These are phyloP conservation scores for Sclerodermus sp. DNA, from an alignment of 2,888 invertebrate genomes.

Conservation along the genomic window DNA sequence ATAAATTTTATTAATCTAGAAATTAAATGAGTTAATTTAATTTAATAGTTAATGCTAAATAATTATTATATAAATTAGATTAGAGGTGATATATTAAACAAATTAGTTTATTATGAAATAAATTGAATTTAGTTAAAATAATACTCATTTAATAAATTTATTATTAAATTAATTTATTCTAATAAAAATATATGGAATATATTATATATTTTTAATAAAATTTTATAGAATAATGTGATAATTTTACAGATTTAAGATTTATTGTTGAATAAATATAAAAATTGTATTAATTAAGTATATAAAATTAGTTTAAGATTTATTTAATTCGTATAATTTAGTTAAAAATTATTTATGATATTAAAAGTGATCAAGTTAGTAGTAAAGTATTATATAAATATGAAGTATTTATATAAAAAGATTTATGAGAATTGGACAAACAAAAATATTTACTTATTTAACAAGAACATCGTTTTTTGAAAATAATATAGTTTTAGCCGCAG, in stretches of 20 bases:
- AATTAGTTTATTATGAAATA: slow-evolving; percentile 67
- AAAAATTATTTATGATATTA: neutral
- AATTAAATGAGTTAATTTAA: slow-evolving; percentile 66
- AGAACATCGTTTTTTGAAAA: slow-evolving; percentile 72
- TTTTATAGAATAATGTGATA: too few species aligned
- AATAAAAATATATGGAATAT: slow-evolving; percentile 14
- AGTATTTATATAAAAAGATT: neutral
- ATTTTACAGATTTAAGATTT: too few species aligned
- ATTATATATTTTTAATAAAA: slow-evolving; percentile 63
- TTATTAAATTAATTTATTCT: neutral
- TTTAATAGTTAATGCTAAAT: slow-evolving; percentile 64
- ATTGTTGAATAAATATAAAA: neutral
- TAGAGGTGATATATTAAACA: slow-evolving; percentile 69
- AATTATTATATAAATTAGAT: slow-evolving; percentile 65
- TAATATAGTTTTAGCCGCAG: slow-evolving; percentile 75
- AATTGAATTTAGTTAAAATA: slow-evolving; percentile 56
- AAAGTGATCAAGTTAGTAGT: neutral
- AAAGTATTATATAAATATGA: neutral
- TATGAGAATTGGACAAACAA: slow-evolving; percentile 60
- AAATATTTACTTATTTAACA: slow-evolving; percentile 71
- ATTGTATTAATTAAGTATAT: neutral
- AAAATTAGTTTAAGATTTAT: neutral
- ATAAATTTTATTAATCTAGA: slow-evolving; percentile 61
- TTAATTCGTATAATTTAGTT: neutral
- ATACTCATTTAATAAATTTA: slow-evolving; percentile 54